Evolutionary conservation across 2,888 invertebrate genomes (phyloP), one percentile per base, ranked within the genome.

Genomic region (Plagodis dolabraria): DNA sequence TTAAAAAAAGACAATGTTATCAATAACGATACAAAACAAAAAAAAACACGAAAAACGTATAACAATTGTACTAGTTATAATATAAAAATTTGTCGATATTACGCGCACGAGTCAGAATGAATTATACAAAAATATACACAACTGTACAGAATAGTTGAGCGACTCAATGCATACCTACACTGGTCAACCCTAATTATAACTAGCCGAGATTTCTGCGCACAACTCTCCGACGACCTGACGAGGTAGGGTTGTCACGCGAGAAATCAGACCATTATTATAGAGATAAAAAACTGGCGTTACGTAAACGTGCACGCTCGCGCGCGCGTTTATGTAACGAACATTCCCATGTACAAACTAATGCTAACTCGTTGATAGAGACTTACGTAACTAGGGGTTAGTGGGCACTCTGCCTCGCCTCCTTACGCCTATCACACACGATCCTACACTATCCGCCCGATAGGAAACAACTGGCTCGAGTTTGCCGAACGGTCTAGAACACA

Each of bases 101-200:
- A 91, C 92, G 40, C 40, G 40, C 90, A 87, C 72, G 83, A 87
- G 86, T 86, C 85, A 83, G 85, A 89, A 80, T 83, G 85, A 89
- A 89, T 89, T 89, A 86, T 91, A 92, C 89, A 92, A 91, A 91
- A 92, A 92, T 92, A 92, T 91, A 90, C 89, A 91, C 83, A 87
- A 61, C 89, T 89, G 89, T 91, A 91, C 92, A 90, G 82, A 63
- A 85, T 85, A 87, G 88, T 85, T 79, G 86, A 84, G 89, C 87
- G 88, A 86, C 86, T 75, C 87, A 77, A 79, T 78, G 84, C 79
- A 69, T 68, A n/a, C n/a, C n/a, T n/a, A 67, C 82, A 83, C 81
- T 73, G 84, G 84, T 80, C 85, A 71, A 72, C 83, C 80, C 81
- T 76, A 74, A 67, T 66, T 49, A 63, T 55, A 51, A 53, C 57